Conservation (phyloP, 2,888 invertebrate species). For the Lochmaea crataegi region DNA sequence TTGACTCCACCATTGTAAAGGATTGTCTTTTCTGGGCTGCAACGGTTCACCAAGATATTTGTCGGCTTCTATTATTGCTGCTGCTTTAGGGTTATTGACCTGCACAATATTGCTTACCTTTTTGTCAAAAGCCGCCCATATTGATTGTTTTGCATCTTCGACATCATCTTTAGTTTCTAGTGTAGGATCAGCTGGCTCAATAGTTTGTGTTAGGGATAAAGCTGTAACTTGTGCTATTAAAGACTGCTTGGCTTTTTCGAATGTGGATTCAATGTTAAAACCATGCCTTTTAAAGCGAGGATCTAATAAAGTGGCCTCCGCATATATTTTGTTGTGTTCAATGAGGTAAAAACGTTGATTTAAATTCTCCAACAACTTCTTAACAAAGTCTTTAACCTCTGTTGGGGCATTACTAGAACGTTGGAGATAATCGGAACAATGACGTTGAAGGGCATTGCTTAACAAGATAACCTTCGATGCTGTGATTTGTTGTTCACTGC, state of each 20-base stretch:
- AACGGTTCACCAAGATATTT: conserved; percentile 30
- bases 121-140: conserved; percentile 12
- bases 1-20: conserved; percentile 39
- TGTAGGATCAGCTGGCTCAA: neutral
- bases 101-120: conserved; percentile 26
- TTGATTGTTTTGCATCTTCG: neutral
- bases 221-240: neutral
- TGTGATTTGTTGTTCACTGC: conserved; percentile 17
- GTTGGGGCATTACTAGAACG: too few species aligned
- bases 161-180: too few species aligned
- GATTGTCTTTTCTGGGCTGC: conserved; percentile 35
- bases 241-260: conserved; percentile 32
- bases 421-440: too few species aligned
- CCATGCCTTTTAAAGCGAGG: conserved; percentile 35
- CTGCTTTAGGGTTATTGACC: conserved; percentile 31
- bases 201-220: conserved; percentile 15
- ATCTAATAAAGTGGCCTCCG: conserved; percentile 35
- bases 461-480: conserved; percentile 20
- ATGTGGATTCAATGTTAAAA: conserved; percentile 21
- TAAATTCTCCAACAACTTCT: too few species aligned
- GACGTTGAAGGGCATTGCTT: too few species aligned
- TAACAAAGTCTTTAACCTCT: too few species aligned
- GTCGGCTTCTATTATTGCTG: conserved; percentile 33
- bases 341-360: too few species aligned
- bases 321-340: conserved; percentile 13